Base-by-base conservation (phyloP, 1,140 invertebrate species). In the Pseudoatta argentina region DNA sequence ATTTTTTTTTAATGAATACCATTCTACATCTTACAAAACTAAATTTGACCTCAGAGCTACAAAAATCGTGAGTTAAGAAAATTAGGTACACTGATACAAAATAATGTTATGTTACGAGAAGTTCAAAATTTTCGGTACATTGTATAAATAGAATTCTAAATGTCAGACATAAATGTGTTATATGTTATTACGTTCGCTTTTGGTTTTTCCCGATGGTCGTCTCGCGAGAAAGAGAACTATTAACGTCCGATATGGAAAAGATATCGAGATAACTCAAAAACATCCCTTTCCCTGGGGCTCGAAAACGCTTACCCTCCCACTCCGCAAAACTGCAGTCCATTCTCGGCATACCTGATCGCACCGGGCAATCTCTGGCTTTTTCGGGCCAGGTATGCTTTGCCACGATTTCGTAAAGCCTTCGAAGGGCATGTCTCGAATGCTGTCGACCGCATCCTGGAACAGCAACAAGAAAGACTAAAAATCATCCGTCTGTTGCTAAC, bases 331-430 rank as follows among this genome's bases (percentile, higher is more conserved):
- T 69, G 18, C 55, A 61, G 48, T 75, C 87, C 88, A 85, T 87
- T 90, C 86, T 34, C 75, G 30, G 39, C 88, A 85, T 87, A 87
- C 86, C 89, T 85, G 53, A 63, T 86, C 75, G 55, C 88, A 73
- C 53, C 66, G 72, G 27, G 59, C 48, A 64, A 75, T n/a, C 69
- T 77, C 85, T 63, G 66, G 87, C 87, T 79, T 88, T 75, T 88
- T 88, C 75, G 55, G 14, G 24, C 24, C 59, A 63, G 63, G 59
- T 87, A 77, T 85, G 86, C 72, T 85, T 86, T 67, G 82, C 39
- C 69, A 27, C 59, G 64, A 86, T 86, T 89, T 89, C 83, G 64
- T 72, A 82, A 86, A 86, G 34, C 44, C 21, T n/a, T 16, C 16
- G 57, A 39, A 75, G 61, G 18, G 69, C 69, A 86, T 86, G 69